Base-by-base conservation (phyloP, 1,140 invertebrate species). In the Drosophila nasuta region DNA sequence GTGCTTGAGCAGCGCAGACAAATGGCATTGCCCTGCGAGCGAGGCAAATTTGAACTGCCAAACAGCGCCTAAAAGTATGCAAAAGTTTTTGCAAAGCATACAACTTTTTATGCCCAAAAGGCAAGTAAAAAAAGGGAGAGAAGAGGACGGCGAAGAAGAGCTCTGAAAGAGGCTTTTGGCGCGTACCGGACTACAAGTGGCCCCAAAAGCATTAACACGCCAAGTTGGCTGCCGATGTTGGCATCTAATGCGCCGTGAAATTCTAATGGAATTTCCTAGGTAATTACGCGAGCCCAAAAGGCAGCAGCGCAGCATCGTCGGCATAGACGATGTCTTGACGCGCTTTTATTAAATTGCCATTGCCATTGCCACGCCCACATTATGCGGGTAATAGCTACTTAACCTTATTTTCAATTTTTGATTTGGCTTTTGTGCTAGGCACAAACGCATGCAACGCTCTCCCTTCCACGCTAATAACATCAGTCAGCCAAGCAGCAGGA, bases 341-440 rank as follows among this genome's bases (percentile, higher is more conserved):
- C 41, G 70, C 79, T 71, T 78, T 83, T 89, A 89, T 89, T 78
- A 83, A 81, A 89, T 89, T 88, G 83, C 60, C 70, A 88, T 82
- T 60, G 71, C 30, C 62, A 51, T 54, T 54, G 15, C 45, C 48
- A 60, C 64, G 63, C 67, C 72, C 49, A 64, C 51, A 80, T 83
- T 88, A 75, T 88, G 75, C 58, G 69, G 52, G 52, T 88, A 88
- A 88, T 89, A 88, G 85, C 85, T 83, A 88, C 85, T 88, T 88
- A 88, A 83, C 85, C 85, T 89, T 88, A 88, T 88, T 88, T 88
- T 88, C 85, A 89, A 88, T 88, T 89, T 87, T 88, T 88, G 85
- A 88, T 88, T 88, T 70, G 77, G 65, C 75, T 72, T 25, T 57
- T 77, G 68, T 82, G 60, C 38, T 63, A 17, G 46, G 35, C 38